Evolutionary conservation across 64 coral and sea anemone genomes (phyloP).

Genomic region (Anthopleura sola): DNA sequence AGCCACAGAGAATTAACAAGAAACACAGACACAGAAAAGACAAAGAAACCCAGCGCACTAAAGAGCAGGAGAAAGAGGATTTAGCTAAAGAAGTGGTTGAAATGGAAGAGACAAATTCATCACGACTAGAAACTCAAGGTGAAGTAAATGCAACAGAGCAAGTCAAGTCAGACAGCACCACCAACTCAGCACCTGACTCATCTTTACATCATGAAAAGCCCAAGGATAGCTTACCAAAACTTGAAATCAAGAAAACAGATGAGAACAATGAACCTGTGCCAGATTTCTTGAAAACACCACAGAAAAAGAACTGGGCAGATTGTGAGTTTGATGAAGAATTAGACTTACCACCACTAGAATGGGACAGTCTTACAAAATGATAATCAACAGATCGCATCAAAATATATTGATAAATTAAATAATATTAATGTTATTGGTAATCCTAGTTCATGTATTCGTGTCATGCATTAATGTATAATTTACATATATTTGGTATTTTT

Average conservation of each 20-base stretch:
- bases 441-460: not conserved
- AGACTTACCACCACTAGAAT: not conserved
- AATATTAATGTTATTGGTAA: not conserved
- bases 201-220: not conserved
- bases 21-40: not conserved
- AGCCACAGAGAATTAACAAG: not conserved
- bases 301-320: slow-evolving; percentile 20
- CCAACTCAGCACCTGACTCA: not conserved
- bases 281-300: slow-evolving; percentile 25
- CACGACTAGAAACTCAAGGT: not conserved
- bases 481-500: too few species aligned
- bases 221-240: slow-evolving; percentile 2
- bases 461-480: too few species aligned
- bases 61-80: not conserved
- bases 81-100: not conserved
- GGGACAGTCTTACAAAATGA: not conserved
- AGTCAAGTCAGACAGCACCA: not conserved
- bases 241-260: not conserved
- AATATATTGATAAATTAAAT: too few species aligned
- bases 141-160: not conserved
- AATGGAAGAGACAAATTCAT: not conserved
- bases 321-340: slow-evolving; percentile 29
- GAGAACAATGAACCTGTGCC: slow-evolving; percentile 7
- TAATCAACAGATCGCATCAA: too few species aligned
- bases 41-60: not conserved